Evolutionary conservation across 2,888 invertebrate genomes (phyloP), one percentile per base, ranked within the genome.

Genomic region (Dolomedes plantarius): DNA sequence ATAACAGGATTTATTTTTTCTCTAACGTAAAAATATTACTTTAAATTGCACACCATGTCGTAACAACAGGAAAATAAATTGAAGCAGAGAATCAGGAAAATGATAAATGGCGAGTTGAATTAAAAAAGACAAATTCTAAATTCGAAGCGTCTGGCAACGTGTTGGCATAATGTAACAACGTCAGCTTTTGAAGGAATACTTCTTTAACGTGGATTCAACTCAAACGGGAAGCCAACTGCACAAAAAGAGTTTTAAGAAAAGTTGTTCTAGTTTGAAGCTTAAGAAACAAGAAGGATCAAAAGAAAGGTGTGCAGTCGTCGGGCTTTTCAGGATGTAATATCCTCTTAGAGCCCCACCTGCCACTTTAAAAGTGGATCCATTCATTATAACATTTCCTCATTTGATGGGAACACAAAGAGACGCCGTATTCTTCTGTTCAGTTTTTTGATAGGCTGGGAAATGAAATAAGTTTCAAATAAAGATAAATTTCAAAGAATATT

Each of bases 301-400:
- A 32, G 28, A 32, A 32, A 67, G 36, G 36, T n/a, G 67, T 36
- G 32, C 32, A 7, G n/a, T 32, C 32, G 6, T 67, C 36, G n/a
- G 19, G 19, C 11, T 67, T 67, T 32, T 67, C 19, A 9, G 19
- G 67, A 36, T 67, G 36, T 16, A 67, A 13, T 36, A 32, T 7
- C 6, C 32, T 31, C 23, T n/a, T 13, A 62, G 62, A 19, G 28
- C 62, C 62, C 23, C 62, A 62, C 62, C 67, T 67, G 31, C 23
- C 32, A 32, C 11, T 36, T 32, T 32, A n/a, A 67, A 67, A 19
- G 67, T 9, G 32, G 64, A 36, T 16, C 36, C 28, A 67, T 36
- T 67, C 32, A 67, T 67, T 67, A 11, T 28, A 29, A 11, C 32
- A 36, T 28, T 67, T 67, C 67, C 67, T 67, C 67, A 32, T 67